Evolutionary conservation across 2,113 vertebrate genomes (phyloP), one percentile per base, ranked within the genome.

Genomic region (Rhagologus leucostigma): DNA sequence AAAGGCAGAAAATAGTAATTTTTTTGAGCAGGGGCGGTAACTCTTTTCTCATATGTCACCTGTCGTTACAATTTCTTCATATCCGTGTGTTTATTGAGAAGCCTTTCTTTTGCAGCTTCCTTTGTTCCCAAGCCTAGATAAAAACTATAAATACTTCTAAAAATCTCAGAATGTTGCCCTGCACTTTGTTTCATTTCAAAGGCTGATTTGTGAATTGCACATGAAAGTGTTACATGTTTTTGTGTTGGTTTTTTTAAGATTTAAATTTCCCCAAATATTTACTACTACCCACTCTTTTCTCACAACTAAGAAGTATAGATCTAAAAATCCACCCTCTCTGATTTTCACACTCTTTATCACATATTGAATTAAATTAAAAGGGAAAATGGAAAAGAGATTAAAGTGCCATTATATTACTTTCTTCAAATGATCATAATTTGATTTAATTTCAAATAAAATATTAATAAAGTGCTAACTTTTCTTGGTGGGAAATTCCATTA

Each of bases 381-480:
- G 15, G n/a, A 64, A 93, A 86, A 83, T 80, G 42, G 50, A 83
- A 83, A 69, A 81, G 10, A 73, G 65, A 95, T 81, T 59, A 78
- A 92, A 87, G 55, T 46, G 27, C 24, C 77, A 86, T 78, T 82
- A 52, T 10, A 49, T n/a, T 6, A 33, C n/a, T 82, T 78, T 65
- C 63, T 82, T 86, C 17, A 90, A 88, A 83, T 70, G 7, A 77
- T 86, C 55, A 60, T 70, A 41, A 59, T 65, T 80, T 69, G n/a
- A 79, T 79, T 79, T 85, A 27, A 69, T 95, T 96, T 77, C 35
- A 77, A 93, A 75, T 67, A 37, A 80, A 94, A 79, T 63, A 90
- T 70, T 91, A 59, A 74, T 56, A 39, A 63, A 89, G 13, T 67
- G 80, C 64, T 84, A 69, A 15, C 70, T 85, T 64, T 92, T 92